Percentiles rank a stretch among this genome's conserved stretches.
These are phyloP conservation scores for Tenodera sinensis DNA, from an alignment of 2,888 invertebrate species.

Conservation along the genomic window DNA sequence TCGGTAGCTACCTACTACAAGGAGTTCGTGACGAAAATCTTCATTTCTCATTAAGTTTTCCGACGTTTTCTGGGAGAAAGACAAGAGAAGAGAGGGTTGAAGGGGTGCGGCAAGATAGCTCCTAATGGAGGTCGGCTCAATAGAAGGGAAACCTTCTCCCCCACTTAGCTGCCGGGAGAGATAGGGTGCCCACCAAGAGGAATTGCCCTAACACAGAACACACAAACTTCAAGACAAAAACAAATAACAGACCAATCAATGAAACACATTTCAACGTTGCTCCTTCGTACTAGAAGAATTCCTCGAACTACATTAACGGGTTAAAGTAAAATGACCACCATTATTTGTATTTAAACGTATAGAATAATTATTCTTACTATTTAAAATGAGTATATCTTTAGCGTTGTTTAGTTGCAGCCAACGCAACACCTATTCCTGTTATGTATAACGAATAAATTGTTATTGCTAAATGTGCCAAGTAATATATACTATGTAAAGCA, in stretches of 20 bases:
- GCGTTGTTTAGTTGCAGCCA: no score
- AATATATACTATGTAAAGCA: no score
- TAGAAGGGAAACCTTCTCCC: neutral
- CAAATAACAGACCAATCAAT: neutral
- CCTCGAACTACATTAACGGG: neutral
- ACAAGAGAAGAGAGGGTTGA: neutral
- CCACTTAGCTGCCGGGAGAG: neutral
- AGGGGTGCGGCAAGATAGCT: neutral
- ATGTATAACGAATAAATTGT: no score
- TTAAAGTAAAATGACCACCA: neutral
- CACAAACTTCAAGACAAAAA: neutral
- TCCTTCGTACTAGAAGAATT: neutral
- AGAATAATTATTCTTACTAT: no score
- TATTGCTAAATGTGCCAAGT: no score
- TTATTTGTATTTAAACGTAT: no score
- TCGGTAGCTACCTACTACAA: neutral
- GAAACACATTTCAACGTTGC: neutral
- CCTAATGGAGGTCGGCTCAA: slow-evolving; percentile 9
- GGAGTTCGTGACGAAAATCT: neutral
- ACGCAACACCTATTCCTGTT: no score
- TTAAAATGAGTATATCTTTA: no score
- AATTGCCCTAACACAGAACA: neutral
- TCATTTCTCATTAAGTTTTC: slow-evolving; percentile 1
- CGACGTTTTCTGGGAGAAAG: neutral
- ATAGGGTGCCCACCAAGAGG: neutral